Base-by-base conservation (phyloP, 2,888 invertebrate species). In the Volucella zonaria region DNA sequence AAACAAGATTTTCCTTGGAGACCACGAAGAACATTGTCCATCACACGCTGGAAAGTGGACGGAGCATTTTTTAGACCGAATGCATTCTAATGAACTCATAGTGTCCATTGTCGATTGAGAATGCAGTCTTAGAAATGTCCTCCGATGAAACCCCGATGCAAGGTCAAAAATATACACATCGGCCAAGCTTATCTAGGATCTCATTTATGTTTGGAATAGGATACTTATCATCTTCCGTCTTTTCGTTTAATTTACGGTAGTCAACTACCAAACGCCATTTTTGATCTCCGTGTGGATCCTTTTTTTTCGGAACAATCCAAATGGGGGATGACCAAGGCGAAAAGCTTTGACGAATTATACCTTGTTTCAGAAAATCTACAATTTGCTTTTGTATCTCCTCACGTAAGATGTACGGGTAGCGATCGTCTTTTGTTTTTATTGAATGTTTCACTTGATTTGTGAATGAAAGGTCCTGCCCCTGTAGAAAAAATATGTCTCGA, bases 171-270 rank as follows among this genome's bases (percentile, higher is more conserved):
- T 66, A 52, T 42, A 40, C 11, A 23, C 38, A 14, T 51, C 51
- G 40, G 6, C 66, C 66, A 12, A 66, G 51, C 54, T 54, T 42
- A n/a, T 67, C 67, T 8, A 54, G 15, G 8, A 78, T 70, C 15
- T 59, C 56, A 40, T 51, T 56, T 9, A 82, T 66, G 47, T 82
- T 70, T n/a, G 76, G 71, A 11, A 82, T 77, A 9, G 23, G 78
- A 38, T 80, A 66, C n/a, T 52, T 82, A 18, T 76, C 82, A 42
- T 76, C 71, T 38, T 78, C 40, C 2, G 75, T 78, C 9, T 70
- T 62, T 42, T 86, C 75, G 43, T 80, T 86, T 47, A 70, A 14
- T 45, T 58, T 70, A 1, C 70, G 12, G 31, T 70, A 70, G 14
- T 70, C 70, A 12, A 70, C 38, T n/a, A 58, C 47, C 10, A 64